A percentile compares a stretch with the other conserved stretches of the same genome.
phyloP scores from a whole-genome alignment of 2,888 invertebrate genomes.

The Philhelius pedissequus region DNA sequence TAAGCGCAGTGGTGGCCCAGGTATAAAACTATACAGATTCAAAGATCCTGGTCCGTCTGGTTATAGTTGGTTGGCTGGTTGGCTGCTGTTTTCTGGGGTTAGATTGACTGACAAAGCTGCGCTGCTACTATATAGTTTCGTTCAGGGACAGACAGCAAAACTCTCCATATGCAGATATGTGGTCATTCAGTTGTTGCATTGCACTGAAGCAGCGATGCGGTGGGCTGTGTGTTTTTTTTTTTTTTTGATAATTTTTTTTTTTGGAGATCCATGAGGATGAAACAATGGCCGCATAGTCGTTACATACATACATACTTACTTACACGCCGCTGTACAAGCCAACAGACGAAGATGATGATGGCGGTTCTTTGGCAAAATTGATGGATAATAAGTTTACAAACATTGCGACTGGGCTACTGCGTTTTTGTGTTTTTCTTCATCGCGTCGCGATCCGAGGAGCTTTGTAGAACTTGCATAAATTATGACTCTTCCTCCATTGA shows the following conservation, averaged over 20 bases:
- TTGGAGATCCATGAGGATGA: conserved; percentile 42
- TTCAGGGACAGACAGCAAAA: conserved; percentile 52
- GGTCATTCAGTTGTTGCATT: conserved; percentile 47
- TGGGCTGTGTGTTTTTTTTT: not conserved
- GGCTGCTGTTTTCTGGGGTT: conserved; percentile 22
- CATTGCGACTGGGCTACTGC: conserved; percentile 54
- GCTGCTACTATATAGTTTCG: conserved; percentile 18
- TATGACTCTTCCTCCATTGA: conserved; percentile 22
- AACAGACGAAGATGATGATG: conserved; percentile 36
- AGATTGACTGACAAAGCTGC: conserved; percentile 68
- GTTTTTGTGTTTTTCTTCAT: conserved; percentile 49
- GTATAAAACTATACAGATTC: not conserved
- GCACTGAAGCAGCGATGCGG: conserved; percentile 21
- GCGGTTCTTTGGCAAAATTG: conserved; percentile 64
- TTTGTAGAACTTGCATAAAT: conserved; percentile 57
- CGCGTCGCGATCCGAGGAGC: conserved; percentile 2
- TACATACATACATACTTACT: not conserved
- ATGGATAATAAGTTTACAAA: conserved; percentile 64
- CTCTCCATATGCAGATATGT: conserved; percentile 64
- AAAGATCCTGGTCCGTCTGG: conserved; percentile 42
- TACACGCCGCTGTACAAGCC: not conserved
- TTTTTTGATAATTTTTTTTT: conserved; percentile 3
- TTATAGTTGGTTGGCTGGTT: not conserved
- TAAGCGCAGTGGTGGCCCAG: conserved; percentile 69
- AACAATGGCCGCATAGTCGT: conserved; percentile 54